A percentile compares a stretch with the other conserved stretches of the same genome.
These are phyloP conservation scores for Grantiella picta DNA, from an alignment of 2,113 vertebrate genomes.

Conservation along the genomic window DNA sequence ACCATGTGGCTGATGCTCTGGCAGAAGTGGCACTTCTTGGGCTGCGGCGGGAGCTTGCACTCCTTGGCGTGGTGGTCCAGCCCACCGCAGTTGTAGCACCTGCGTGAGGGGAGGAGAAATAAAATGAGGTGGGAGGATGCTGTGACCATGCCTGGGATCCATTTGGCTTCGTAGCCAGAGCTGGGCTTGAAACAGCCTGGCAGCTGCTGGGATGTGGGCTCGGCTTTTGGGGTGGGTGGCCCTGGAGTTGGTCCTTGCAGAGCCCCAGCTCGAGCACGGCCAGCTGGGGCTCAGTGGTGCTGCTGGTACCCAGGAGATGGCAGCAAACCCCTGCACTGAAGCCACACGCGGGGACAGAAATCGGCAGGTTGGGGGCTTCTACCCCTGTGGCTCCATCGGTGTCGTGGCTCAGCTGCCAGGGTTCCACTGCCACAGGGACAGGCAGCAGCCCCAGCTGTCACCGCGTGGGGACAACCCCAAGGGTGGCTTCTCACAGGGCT, in stretches of 20 bases:
- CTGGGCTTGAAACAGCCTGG: neutral
- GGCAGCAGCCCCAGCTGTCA: neutral
- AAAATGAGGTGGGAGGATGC: neutral
- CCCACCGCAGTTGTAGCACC: conserved; percentile 98
- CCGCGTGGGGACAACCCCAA: neutral
- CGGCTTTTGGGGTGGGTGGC: rapidly evolving
- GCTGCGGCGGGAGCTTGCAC: conserved; percentile 96
- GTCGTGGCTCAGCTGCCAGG: neutral
- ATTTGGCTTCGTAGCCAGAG: neutral
- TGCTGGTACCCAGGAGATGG: conserved; percentile 61
- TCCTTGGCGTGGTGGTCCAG: conserved; percentile 99
- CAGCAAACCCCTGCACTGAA: neutral
- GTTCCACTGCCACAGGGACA: neutral
- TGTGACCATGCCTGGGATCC: rapidly evolving
- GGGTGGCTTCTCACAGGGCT: neutral
- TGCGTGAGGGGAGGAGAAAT: conserved; percentile 8
- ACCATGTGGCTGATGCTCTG: conserved; percentile 97
- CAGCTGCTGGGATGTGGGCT: rapidly evolving
- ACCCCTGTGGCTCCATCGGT: neutral
- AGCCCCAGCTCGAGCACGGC: neutral
- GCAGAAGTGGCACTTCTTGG: conserved; percentile 99
- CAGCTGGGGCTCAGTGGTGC: neutral
- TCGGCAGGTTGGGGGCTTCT: rapidly evolving
- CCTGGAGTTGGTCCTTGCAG: neutral
- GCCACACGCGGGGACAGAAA: neutral